phyloP scores from a whole-genome alignment of 2,113 vertebrate species.

The Semnornis frantzii region DNA sequence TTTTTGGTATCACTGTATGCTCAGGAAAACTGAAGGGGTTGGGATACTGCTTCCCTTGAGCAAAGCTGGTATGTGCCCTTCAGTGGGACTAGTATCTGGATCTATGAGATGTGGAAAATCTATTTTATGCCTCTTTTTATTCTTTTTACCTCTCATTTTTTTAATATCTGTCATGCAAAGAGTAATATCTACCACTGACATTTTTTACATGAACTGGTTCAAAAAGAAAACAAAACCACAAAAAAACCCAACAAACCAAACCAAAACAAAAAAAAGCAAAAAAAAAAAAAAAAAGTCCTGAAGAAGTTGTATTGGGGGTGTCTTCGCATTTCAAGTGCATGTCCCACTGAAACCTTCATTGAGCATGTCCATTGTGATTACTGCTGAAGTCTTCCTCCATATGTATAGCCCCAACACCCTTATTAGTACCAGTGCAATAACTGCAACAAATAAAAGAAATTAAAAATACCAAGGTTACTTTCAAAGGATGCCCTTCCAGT shows the following conservation, averaged over 20 bases:
- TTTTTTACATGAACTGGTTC: neutral
- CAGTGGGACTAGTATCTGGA: neutral
- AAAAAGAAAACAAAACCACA: neutral
- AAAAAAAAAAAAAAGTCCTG: neutral
- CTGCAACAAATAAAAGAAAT: neutral
- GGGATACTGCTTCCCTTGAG: neutral
- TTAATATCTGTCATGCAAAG: neutral
- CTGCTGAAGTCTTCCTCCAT: neutral
- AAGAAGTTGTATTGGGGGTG: neutral
- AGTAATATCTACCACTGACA: neutral
- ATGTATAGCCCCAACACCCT: neutral
- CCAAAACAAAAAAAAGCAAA: neutral
- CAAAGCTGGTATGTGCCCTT: neutral
- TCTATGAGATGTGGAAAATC: neutral
- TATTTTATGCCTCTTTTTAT: neutral
- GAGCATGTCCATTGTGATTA: neutral
- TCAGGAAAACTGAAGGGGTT: neutral
- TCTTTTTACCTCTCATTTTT: neutral
- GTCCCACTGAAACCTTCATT: neutral
- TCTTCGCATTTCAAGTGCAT: neutral
- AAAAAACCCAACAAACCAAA: no score
- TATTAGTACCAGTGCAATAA: neutral
- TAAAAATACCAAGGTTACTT: neutral
- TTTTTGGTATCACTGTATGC: neutral
- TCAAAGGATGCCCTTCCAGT: neutral